Percentiles rank a stretch among this genome's conserved stretches.
Conservation (phyloP, 2,797 vertebrate species). For the Chelon auratus region DNA sequence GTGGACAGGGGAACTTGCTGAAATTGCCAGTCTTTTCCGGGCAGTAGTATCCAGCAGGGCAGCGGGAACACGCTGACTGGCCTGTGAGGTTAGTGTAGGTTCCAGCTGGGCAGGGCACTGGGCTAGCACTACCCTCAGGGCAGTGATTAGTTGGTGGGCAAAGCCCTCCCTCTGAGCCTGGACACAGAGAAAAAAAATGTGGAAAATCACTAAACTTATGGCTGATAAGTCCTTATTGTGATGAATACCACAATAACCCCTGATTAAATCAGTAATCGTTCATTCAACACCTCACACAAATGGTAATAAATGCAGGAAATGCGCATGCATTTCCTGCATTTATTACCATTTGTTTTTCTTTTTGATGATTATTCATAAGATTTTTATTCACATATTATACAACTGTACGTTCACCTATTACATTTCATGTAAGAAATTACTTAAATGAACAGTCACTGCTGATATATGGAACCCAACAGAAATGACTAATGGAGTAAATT, state of each 20-base stretch:
- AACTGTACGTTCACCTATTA: conserved; percentile 8
- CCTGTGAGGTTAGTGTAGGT: conserved; percentile 89
- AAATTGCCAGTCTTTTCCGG: conserved; percentile 88
- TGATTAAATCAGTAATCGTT: conserved; percentile 64
- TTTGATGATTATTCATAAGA: conserved; percentile 46
- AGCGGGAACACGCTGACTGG: conserved; percentile 87
- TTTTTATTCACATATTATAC: conserved; percentile 27
- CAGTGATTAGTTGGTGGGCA: conserved; percentile 93
- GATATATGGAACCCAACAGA: neutral
- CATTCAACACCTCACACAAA: conserved; percentile 49
- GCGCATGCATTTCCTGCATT: conserved; percentile 28
- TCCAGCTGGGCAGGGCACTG: conserved; percentile 88
- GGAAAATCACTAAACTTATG: conserved; percentile 56
- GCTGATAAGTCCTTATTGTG: conserved; percentile 46
- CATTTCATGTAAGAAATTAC: conserved; percentile 6
- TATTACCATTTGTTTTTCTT: conserved; percentile 52
- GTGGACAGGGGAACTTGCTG: conserved; percentile 85
- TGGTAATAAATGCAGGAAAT: too few species aligned
- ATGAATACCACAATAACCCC: conserved; percentile 48
- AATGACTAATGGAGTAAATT: neutral
- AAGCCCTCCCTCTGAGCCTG: conserved; percentile 80
- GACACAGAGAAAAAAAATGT: conserved; percentile 37
- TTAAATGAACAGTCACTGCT: conserved; percentile 8
- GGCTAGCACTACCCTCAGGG: conserved; percentile 81
- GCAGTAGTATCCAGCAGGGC: conserved; percentile 92